Base-by-base conservation (phyloP, 2,888 invertebrate genomes). In the Drosophila meridionalis region DNA sequence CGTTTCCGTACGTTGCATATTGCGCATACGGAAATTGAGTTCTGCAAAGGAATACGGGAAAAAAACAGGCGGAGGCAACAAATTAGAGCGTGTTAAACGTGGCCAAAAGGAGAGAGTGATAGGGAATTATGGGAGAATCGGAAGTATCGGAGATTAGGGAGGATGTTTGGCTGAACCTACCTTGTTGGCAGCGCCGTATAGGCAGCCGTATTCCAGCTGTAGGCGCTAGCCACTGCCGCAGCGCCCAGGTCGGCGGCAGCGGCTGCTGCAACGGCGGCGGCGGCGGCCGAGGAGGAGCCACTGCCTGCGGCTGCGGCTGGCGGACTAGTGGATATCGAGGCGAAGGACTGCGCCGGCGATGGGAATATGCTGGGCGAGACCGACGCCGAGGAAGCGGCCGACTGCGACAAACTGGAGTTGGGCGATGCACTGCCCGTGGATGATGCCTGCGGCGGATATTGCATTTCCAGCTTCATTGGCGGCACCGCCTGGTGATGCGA, bases 371-470 rank as follows among this genome's bases (percentile, higher is more conserved):
- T 91, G 40, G 93, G 93, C 59, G 93, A 93, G 38, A 92, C 92
- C 36, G 93, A 92, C 50, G 93, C 92, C 57, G 93, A 93, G 14
- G 92, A 89, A 26, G 91, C 86, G 8, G 92, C 90, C 62, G 92
- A 92, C n/a, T 91, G 92, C n/a, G 78, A 78, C 56, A 92, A 86
- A 67, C 91, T 93, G 3, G 92, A 92, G 57, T 91, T 91, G 8
- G 92, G 92, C 52, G 93, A 92, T 28, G 87, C 90, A 32, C 93
- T 93, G 59, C 93, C 93, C 20, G 93, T 92, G 26, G 93, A 93
- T 50, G 93, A 92, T 53, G 93, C 84, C 80, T 92, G 93, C 56
- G 92, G 91, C 78, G 93, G 93, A 90, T 93, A 93, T 85, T 92
- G 92, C 78, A 91, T 83, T 79, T 92, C 92, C 90, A 92, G 68